Base-by-base conservation (phyloP, 2,888 invertebrate species). In the Orthosia cruda region DNA sequence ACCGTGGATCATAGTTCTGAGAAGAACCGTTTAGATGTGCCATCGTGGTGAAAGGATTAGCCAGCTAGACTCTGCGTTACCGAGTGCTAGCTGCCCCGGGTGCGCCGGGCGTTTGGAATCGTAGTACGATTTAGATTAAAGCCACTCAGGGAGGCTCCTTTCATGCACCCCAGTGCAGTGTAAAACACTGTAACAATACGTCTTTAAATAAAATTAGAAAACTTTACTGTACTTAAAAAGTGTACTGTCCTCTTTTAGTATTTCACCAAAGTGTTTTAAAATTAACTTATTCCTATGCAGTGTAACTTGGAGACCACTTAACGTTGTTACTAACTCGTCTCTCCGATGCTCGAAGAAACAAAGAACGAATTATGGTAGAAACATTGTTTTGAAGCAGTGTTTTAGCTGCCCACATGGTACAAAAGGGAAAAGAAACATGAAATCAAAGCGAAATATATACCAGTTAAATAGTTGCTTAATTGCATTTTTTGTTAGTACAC, bases 321-420 rank as follows among this genome's bases (percentile, higher is more conserved):
- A 71, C 40, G 32, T 69, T 57, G 71, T 84, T 77, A 74, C 54
- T 49, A 74, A 84, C 69, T 84, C 74, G 71, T 67, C 52, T 66
- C 57, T 55, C 59, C 74, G 55, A 77, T 70, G 59, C 45, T 57
- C 45, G 16, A 58, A 63, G 66, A 58, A 69, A 80, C 64, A 72
- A 72, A 68, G 66, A 74, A 70, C 18, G 15, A 49, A 70, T 62
- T 80, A 62, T 54, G 50, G 40, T 20, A 50, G 23, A 62, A 62
- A 57, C 54, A 57, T 32, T 66, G 45, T 73, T 55, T 70, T 45
- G 32, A 61, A 54, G 52, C 20, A 40, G 40, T 50, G 32, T 54
- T 58, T 55, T 26, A 26, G 1, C 26, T 2, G 26, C 26, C 26
- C 1, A 26, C 3, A 26, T 26, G 3, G 26, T 26, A 26, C 3